A percentile compares a stretch with the other conserved stretches of the same genome.
These are phyloP conservation scores for Phainopepla nitens DNA, from an alignment of 2,113 vertebrate genomes.

Conservation along the genomic window DNA sequence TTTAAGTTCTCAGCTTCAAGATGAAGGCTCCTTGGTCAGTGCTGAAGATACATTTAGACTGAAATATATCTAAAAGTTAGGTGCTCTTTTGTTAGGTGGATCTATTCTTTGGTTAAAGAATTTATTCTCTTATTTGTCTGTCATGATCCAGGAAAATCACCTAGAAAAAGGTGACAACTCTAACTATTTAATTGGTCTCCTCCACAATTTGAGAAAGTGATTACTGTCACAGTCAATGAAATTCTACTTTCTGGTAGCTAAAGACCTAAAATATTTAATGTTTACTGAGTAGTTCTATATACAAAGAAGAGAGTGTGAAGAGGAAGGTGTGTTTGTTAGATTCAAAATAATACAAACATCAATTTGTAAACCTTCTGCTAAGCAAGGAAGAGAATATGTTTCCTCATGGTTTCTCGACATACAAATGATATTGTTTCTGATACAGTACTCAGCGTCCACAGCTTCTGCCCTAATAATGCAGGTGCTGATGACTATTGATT, in stretches of 20 bases:
- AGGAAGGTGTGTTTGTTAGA: background rate
- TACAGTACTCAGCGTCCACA: background rate
- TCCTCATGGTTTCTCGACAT: background rate
- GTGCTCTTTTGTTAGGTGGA: rapidly evolving
- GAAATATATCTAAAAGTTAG: background rate
- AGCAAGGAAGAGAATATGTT: background rate
- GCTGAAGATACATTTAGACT: background rate
- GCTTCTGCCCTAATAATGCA: background rate
- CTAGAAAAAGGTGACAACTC: background rate
- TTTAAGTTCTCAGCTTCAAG: background rate
- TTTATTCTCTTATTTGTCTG: background rate
- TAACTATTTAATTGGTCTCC: background rate
- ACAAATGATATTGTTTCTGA: background rate
- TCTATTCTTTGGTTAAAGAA: background rate
- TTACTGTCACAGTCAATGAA: background rate
- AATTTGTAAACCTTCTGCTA: background rate
- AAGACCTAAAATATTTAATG: background rate
- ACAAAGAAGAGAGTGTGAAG: background rate
- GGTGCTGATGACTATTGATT: background rate
- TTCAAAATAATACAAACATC: background rate
- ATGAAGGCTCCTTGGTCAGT: background rate
- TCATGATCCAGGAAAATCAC: background rate
- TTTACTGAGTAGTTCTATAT: background rate
- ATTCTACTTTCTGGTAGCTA: background rate
- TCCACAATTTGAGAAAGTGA: background rate